Percentiles rank a stretch among this genome's conserved stretches.
Conservation (phyloP, 2,888 invertebrate genomes). For the Cenopis cana region DNA sequence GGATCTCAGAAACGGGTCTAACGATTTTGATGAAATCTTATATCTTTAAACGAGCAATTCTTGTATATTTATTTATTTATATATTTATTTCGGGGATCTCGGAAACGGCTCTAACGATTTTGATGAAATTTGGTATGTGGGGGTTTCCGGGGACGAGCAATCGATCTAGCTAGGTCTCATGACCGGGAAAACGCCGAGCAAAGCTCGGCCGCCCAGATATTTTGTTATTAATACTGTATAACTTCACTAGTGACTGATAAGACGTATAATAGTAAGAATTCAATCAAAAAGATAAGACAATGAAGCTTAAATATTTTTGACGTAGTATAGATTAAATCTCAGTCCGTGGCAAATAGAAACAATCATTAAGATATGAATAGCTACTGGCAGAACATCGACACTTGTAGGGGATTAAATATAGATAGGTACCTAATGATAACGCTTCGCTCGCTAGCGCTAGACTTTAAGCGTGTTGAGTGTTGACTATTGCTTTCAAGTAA, state of each 20-base stretch:
- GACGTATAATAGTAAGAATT: background rate
- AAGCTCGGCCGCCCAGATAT: too few relatives aligned
- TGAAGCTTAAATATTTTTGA: constrained; percentile 18
- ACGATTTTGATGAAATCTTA: too few relatives aligned
- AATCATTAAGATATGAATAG: constrained; percentile 1
- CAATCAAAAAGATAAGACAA: constrained; percentile 20
- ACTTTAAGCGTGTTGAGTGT: too few relatives aligned
- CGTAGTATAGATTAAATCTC: constrained; percentile 18
- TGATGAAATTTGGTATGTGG: too few relatives aligned
- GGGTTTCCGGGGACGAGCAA: too few relatives aligned
- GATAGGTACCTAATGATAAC: background rate
- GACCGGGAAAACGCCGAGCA: too few relatives aligned
- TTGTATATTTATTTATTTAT: too few relatives aligned
- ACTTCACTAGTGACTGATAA: background rate
- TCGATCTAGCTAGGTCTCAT: too few relatives aligned
- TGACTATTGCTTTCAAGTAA: background rate
- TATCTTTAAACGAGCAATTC: too few relatives aligned
- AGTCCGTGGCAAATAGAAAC: constrained; percentile 3
- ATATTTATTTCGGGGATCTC: too few relatives aligned
- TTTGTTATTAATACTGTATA: background rate
- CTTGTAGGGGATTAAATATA: constrained; percentile 5
- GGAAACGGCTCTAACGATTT: too few relatives aligned
- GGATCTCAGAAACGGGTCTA: too few relatives aligned
- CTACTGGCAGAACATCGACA: background rate
- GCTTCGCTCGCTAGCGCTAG: background rate